Conservation (phyloP, 2,888 invertebrate species). For the Hydrotaea diabolus region DNA sequence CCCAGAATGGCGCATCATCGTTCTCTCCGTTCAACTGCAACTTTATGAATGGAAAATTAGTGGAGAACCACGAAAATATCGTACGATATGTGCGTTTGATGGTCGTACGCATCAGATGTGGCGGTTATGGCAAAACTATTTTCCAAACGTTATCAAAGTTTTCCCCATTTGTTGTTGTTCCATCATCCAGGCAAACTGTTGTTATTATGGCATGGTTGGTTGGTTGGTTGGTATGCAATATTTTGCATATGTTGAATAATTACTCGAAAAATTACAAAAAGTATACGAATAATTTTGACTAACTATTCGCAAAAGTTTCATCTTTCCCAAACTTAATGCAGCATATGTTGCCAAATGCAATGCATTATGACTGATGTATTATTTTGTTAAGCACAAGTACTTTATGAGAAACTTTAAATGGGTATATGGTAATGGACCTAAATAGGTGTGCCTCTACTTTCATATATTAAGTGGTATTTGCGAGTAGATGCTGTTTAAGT, state of each 20-base stretch:
- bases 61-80: neutral
- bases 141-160: conserved; percentile 29
- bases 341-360: conserved; percentile 31
- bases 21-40: neutral
- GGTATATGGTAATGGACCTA: neutral
- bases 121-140: conserved; percentile 21
- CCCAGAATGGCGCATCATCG: neutral
- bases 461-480: no score
- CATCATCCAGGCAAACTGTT: neutral
- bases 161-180: neutral
- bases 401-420: neutral
- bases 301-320: conserved; percentile 37
- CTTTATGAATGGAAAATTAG: conserved; percentile 31
- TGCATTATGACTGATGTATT: neutral
- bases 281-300: conserved; percentile 22
- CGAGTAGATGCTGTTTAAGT: no score
- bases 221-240: conserved; percentile 1
- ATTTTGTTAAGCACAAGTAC: neutral
- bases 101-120: conserved; percentile 34
- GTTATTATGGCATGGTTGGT: neutral
- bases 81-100: neutral
- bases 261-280: conserved; percentile 15
- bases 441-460: no score
- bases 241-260: conserved; percentile 52
- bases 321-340: neutral